Base-by-base conservation (phyloP, 2,888 invertebrate species). In the Agrotis clavis region DNA sequence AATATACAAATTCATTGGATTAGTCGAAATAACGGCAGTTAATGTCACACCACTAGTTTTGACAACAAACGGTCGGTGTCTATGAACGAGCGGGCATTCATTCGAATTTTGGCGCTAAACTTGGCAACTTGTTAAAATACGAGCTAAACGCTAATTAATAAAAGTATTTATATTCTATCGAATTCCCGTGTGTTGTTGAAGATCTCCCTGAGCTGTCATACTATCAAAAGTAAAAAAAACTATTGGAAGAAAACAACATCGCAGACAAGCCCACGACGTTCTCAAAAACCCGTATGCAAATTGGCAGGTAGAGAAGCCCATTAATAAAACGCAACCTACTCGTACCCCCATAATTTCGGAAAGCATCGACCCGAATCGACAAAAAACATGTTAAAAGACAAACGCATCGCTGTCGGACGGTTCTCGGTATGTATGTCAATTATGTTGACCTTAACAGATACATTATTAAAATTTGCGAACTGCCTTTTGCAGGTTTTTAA, bases 401-500 rank as follows among this genome's bases (percentile, higher is more conserved):
- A 77, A 81, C 74, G 83, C 77, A 74, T 77, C 81, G 78, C 81
- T 79, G 79, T 81, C 86, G 81, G 87, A 72, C 81, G 75, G 73
- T 54, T 69, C 80, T 82, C 79, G 85, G 87, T 84, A 86, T 86
- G 84, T 87, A 83, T 88, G 90, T 90, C 89, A 90, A 90, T 89
- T 88, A 85, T 80, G 72, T 80, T 89, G 90, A 90, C 90, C 90
- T 89, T 84, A 82, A 63, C 72, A 79, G 67, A 78, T 73, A 72
- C 77, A 67, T 72, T 77, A 78, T 83, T 79, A 79, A 84, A 86
- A 87, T 89, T 86, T 83, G 87, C 89, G 85, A 83, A 57, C 62
- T 65, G 79, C 70, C 71, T 76, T 77, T 73, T 85, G 85, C 85
- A 87, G 83, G 86, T 87, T 85, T n/a, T 87, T 81, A 88, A 86